Evolutionary conservation across 1,140 invertebrate genomes (phyloP).

Genomic region (Zelostemma sp.): DNA sequence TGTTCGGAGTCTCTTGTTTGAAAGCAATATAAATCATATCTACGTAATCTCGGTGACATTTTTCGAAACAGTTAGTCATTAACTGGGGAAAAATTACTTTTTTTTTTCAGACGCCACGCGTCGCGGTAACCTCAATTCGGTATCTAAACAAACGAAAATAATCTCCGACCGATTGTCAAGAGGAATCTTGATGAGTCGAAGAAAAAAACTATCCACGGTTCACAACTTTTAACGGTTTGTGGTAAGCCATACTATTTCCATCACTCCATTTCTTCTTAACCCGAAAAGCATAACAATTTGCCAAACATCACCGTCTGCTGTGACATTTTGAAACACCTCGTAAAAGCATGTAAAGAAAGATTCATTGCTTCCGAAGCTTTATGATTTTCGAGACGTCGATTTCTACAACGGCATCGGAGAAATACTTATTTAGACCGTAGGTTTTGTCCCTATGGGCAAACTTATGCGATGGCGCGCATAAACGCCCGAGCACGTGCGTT

Average conservation of each 20-base stretch:
- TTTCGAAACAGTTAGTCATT: background rate
- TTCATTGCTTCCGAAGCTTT: too few relatives aligned
- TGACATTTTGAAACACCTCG: conserved; percentile 1
- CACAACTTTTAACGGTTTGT: conserved; percentile 1
- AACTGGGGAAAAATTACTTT: background rate
- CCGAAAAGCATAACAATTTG: background rate
- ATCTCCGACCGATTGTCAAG: background rate
- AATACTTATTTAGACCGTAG: conserved; percentile 8
- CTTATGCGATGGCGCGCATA: conserved; percentile 14
- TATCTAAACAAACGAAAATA: background rate
- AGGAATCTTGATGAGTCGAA: background rate
- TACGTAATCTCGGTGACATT: background rate
- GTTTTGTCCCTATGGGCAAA: conserved; percentile 26
- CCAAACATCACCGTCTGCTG: background rate
- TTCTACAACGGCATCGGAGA: background rate
- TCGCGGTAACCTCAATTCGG: background rate
- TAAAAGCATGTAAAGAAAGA: background rate
- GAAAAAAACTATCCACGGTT: background rate
- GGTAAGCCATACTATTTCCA: background rate
- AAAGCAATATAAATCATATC: background rate
- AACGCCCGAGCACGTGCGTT: conserved; percentile 39
- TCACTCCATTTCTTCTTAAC: background rate
- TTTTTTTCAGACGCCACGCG: background rate
- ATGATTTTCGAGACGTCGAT: too few relatives aligned
- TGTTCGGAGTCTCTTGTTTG: background rate